A percentile compares a stretch with the other conserved stretches of the same genome.
Evolutionary conservation across 2,888 invertebrate species (phyloP).

Genomic region (Timema podura): DNA sequence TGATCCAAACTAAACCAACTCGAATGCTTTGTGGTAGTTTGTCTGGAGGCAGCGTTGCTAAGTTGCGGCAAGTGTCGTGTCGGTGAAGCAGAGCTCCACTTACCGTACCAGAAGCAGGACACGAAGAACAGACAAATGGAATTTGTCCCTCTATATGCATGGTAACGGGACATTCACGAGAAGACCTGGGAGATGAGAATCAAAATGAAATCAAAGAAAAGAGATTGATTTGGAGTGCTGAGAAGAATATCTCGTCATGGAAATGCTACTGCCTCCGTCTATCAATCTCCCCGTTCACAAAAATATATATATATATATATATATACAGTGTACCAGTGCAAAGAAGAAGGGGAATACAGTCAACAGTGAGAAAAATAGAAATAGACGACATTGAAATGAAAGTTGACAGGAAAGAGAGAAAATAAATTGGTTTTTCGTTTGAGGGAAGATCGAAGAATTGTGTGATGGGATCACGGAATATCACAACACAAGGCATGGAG

Average conservation of each 20-base stretch:
- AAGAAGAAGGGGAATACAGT: no score
- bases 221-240: conserved; percentile 11
- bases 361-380: no score
- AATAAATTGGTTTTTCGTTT: conserved; percentile 28
- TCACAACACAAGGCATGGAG: neutral
- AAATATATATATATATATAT: no score
- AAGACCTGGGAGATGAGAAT: conserved; percentile 3
- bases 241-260: conserved; percentile 8
- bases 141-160: no score
- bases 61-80: no score
- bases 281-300: neutral
- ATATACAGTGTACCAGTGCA: no score
- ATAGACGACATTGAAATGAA: conserved; percentile 3
- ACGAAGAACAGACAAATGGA: no score
- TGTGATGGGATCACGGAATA: conserved; percentile 15
- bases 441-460: conserved; percentile 11
- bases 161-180: neutral
- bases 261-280: neutral
- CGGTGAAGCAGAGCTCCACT: no score
- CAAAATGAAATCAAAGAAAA: conserved; percentile 15
- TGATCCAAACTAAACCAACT: no score
- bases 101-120: no score
- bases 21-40: no score
- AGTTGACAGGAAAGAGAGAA: conserved; percentile 24
- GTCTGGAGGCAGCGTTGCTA: no score